Evolutionary conservation across 64 coral and sea anemone species (phyloP), one percentile per base, ranked within the genome.

Genomic region (Stichodactyla helianthus): DNA sequence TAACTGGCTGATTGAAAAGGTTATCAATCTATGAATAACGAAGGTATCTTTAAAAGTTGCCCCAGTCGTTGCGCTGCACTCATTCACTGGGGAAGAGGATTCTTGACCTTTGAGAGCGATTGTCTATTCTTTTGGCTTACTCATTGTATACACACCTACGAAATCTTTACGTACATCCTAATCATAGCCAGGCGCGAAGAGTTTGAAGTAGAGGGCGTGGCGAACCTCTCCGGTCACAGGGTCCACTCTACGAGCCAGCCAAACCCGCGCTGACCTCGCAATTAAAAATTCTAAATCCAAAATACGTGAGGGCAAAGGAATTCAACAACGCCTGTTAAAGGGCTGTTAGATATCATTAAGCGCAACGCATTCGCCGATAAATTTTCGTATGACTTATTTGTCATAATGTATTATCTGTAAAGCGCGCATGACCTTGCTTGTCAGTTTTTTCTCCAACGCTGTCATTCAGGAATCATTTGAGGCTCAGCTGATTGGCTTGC

Each of bases 191-290:
- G 8, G 68, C 27, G 10, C n/a, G 12, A 25, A 11, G 10, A 12
- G 68, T 12, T 13, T 81, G 78, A 81, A 81, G 78, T 81, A n/a
- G 78, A 81, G 50, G 78, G 78, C 78, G 78, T 18, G 77, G 77
- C 28, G 77, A 79, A 13, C 6, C 1, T 81, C 5, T 65, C 18
- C 25, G 12, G 25, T 11, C 68, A 27, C 68, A 74, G 1, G 25
- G 26, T 6, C 20, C 65, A 10, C 25, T 23, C 7, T 74, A 31
- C n/a, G 12, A 74, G 26, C 22, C 0, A 11, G 22, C 68, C 12
- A 74, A 74, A 74, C 25, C 10, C 23, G 27, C 27, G 12, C 11
- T 74, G 26, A 74, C 26, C 68, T 9, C 68, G 25, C 25, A 25
- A 74, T 74, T 11, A 58, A 58, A 74, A 74, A 22, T 65, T 1